Percentiles rank a stretch among this genome's conserved stretches.
phyloP scores from a whole-genome alignment of 2,113 vertebrate species.

The Crypturellus undulatus region DNA sequence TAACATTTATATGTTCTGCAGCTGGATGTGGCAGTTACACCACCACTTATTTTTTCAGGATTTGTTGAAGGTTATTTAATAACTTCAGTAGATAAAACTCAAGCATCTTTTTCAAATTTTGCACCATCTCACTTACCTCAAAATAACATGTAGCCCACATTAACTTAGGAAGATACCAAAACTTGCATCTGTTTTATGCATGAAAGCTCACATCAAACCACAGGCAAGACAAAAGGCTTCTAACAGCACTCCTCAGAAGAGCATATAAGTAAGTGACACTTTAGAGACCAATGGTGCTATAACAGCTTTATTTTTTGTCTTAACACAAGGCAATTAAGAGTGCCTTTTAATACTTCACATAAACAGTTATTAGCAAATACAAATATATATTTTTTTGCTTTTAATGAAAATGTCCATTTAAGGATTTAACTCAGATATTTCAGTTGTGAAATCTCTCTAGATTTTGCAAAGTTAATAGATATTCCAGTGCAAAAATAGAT shows the following conservation, averaged over 20 bases:
- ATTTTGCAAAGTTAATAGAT: conserved; percentile 83
- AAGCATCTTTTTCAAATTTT: background rate
- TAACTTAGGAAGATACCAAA: background rate
- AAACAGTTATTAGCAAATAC: conserved; percentile 84
- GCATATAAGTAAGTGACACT: conserved; percentile 44
- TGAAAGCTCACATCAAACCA: background rate
- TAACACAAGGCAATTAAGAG: conserved; percentile 80
- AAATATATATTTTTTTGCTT: conserved; percentile 78
- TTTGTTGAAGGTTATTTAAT: background rate
- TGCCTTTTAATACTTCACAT: conserved; percentile 81
- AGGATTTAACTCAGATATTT: conserved; percentile 83
- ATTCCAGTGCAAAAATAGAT: conserved; percentile 92
- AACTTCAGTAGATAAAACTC: background rate
- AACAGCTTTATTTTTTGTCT: conserved; percentile 83
- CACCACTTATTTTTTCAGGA: background rate
- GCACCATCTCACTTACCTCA: background rate
- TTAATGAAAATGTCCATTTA: conserved; percentile 82
- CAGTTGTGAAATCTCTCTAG: conserved; percentile 80
- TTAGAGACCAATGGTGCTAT: conserved; percentile 41
- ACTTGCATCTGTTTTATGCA: background rate
- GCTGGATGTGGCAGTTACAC: background rate
- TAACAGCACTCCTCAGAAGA: background rate
- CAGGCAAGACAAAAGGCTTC: background rate
- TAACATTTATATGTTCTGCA: background rate
- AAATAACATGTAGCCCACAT: fast-evolving